These are phyloP conservation scores for Alitta virens DNA, from an alignment of 2,888 invertebrate genomes.

Conservation along the genomic window DNA sequence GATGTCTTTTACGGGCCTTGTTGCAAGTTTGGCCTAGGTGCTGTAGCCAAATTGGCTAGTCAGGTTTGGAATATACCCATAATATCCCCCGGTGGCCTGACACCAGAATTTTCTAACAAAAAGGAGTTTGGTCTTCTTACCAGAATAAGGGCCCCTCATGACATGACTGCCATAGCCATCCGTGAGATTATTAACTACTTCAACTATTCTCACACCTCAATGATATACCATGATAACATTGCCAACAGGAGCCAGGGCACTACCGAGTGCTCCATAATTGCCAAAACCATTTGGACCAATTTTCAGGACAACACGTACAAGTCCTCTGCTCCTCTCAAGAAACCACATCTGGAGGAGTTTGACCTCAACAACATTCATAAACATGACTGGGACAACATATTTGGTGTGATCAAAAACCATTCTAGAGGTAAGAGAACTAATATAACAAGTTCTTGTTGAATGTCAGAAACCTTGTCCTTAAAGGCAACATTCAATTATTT, in stretches of 20 bases:
- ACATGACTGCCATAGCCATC: not conserved
- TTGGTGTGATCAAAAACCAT: slow-evolving; percentile 9
- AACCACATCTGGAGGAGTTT: slow-evolving; percentile 10
- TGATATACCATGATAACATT: slow-evolving; percentile 16
- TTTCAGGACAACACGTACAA: not conserved
- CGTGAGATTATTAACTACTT: not conserved
- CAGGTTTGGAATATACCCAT: slow-evolving; percentile 90
- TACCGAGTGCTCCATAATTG: slow-evolving; percentile 8
- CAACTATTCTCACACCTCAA: not conserved
- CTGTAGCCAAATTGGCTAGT: slow-evolving; percentile 77
- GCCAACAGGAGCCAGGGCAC: not conserved
- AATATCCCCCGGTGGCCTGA: slow-evolving; percentile 65
- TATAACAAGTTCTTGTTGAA: no score
- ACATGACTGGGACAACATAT: slow-evolving; percentile 9
- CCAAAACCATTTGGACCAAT: not conserved
- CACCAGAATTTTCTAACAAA: slow-evolving; percentile 44
- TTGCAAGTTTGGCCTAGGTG: slow-evolving; percentile 71
- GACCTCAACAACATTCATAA: not conserved
- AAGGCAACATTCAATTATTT: no score
- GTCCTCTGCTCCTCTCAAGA: not conserved
- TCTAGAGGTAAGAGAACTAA: slow-evolving; percentile 13
- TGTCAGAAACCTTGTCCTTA: no score
- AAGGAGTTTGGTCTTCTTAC: slow-evolving; percentile 68
- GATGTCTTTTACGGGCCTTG: slow-evolving; percentile 50
- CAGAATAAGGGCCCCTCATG: slow-evolving; percentile 36